Evolutionary conservation across 1,140 invertebrate genomes (phyloP).

Genomic region (Drosophila sproati): DNA sequence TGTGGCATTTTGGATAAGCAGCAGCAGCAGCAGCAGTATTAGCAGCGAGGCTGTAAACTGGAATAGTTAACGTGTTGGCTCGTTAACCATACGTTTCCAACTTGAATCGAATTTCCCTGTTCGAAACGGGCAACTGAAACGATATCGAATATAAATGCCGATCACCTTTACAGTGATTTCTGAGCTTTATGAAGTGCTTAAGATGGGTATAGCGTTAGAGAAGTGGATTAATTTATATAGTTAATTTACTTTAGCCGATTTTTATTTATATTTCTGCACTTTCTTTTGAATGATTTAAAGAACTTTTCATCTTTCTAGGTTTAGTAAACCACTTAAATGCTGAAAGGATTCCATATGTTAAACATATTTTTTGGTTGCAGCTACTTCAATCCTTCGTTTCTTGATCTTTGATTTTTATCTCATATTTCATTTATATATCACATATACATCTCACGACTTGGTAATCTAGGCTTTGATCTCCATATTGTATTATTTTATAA

Average conservation of each 20-base stretch:
- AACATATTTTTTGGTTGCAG: too few species aligned
- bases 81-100: not conserved
- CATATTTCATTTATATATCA: too few species aligned
- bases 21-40: not conserved
- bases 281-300: not conserved
- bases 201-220: not conserved
- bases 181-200: not conserved
- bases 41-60: not conserved
- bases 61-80: not conserved
- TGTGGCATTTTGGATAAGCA: conserved; percentile 58
- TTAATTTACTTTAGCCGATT: too few species aligned
- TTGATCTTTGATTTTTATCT: too few species aligned
- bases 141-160: not conserved
- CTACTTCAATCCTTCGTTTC: too few species aligned
- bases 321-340: too few species aligned
- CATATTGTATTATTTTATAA: not conserved
- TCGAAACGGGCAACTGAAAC: not conserved
- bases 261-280: too few species aligned
- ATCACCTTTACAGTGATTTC: not conserved
- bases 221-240: too few species aligned
- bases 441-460: too few species aligned
- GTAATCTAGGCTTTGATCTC: not conserved
- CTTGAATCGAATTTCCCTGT: not conserved
- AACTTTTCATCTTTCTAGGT: too few species aligned
- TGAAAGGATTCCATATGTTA: too few species aligned